These are phyloP conservation scores for Bungarus multicinctus DNA, from an alignment of 2,113 vertebrate genomes.

Conservation along the genomic window DNA sequence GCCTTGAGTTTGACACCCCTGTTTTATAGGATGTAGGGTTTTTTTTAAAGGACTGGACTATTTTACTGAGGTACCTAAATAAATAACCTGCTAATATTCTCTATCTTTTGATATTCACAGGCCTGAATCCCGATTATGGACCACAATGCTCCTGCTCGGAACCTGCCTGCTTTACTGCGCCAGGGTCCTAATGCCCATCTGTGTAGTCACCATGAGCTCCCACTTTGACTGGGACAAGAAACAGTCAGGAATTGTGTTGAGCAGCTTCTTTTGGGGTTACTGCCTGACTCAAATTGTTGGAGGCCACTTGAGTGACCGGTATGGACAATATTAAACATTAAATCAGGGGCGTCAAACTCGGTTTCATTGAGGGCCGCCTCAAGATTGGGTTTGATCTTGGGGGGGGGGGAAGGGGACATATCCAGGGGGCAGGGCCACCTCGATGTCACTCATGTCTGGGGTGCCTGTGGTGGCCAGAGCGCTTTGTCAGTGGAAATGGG, in stretches of 20 bases:
- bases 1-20: too few relatives aligned
- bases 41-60: not conserved
- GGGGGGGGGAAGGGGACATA: too few relatives aligned
- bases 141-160: conserved; percentile 82
- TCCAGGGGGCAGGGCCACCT: too few relatives aligned
- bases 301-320: conserved; percentile 89
- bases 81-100: not conserved
- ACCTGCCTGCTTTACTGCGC: conserved; percentile 92
- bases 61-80: not conserved
- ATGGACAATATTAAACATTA: conserved; percentile 9
- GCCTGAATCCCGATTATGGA: conserved; percentile 83
- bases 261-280: conserved; percentile 99
- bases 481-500: too few relatives aligned
- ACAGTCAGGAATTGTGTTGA: conserved; percentile 86
- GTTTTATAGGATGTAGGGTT: not conserved
- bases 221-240: conserved; percentile 90
- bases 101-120: conserved; percentile 58
- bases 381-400: too few relatives aligned
- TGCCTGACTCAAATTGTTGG: conserved; percentile 92
- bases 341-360: too few relatives aligned
- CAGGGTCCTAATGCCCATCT: conserved; percentile 88
- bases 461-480: too few relatives aligned
- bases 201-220: conserved; percentile 81
- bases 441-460: too few relatives aligned
- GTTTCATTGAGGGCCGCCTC: too few relatives aligned